Conservation (phyloP, 2,113 vertebrate species). For the Ageneiosus marmoratus region DNA sequence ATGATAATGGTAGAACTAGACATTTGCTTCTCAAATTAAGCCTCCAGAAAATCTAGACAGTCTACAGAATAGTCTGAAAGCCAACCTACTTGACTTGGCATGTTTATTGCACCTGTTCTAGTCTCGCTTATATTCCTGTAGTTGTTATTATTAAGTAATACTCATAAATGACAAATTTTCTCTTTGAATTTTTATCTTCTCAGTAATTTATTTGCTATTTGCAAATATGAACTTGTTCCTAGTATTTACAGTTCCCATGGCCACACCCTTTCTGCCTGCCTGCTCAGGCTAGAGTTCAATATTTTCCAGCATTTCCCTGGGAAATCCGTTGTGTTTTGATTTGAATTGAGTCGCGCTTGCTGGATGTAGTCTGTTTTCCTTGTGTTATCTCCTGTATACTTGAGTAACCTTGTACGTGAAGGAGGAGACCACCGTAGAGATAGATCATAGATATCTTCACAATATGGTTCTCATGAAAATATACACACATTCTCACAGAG, state of each 20-base stretch:
- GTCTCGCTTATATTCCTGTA: too few species aligned
- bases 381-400: not conserved
- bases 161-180: not conserved
- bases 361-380: not conserved
- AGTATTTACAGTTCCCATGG: conserved; percentile 26
- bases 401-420: not conserved
- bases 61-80: not conserved
- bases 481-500: not conserved
- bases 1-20: not conserved
- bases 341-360: not conserved
- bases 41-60: not conserved
- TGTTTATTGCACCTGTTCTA: not conserved
- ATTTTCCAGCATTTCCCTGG: not conserved
- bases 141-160: not conserved
- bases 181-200: not conserved
- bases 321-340: not conserved
- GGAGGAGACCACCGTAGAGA: not conserved
- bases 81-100: not conserved
- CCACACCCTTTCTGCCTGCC: conserved; percentile 29
- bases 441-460: conserved; percentile 13
- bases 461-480: not conserved
- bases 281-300: not conserved
- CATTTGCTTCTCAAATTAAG: not conserved
- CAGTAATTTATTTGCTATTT: not conserved
- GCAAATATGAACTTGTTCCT: not conserved